Evolutionary conservation across 2,888 invertebrate genomes (phyloP).

Genomic region (Plagodis pulveraria): DNA sequence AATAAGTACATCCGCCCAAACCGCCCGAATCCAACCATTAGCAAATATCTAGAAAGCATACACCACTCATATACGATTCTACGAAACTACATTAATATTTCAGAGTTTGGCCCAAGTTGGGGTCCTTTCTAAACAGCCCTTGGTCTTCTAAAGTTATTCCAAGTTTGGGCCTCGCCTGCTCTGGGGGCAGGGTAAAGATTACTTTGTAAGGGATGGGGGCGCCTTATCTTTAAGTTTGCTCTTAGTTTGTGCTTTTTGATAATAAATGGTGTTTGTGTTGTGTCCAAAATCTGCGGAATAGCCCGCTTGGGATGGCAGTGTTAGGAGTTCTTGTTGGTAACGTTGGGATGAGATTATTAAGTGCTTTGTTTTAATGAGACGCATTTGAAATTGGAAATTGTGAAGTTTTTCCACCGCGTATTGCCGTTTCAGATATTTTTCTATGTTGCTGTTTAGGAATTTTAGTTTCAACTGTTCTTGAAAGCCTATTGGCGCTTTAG

Average conservation of each 20-base stretch:
- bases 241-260: constrained; percentile 65
- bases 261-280: constrained; percentile 50
- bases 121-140: constrained; percentile 85
- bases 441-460: too few relatives aligned
- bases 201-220: constrained; percentile 66
- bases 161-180: constrained; percentile 74
- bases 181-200: constrained; percentile 76
- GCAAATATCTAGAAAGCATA: constrained; percentile 64
- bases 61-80: constrained; percentile 80
- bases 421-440: too few relatives aligned
- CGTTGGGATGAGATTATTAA: constrained; percentile 18
- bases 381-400: constrained; percentile 8
- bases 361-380: constrained; percentile 14
- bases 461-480: too few relatives aligned
- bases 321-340: constrained; percentile 3
- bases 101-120: constrained; percentile 70
- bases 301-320: constrained; percentile 27
- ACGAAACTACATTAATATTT: constrained; percentile 84
- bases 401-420: not conserved
- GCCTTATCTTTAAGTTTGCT: constrained; percentile 70
- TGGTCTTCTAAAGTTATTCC: constrained; percentile 84
- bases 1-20: constrained; percentile 28
- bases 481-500: too few relatives aligned
- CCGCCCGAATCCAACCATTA: constrained; percentile 46
- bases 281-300: constrained; percentile 38